Evolutionary conservation across 2,113 vertebrate genomes (phyloP).

Genomic region (Spermophilus dauricus): DNA sequence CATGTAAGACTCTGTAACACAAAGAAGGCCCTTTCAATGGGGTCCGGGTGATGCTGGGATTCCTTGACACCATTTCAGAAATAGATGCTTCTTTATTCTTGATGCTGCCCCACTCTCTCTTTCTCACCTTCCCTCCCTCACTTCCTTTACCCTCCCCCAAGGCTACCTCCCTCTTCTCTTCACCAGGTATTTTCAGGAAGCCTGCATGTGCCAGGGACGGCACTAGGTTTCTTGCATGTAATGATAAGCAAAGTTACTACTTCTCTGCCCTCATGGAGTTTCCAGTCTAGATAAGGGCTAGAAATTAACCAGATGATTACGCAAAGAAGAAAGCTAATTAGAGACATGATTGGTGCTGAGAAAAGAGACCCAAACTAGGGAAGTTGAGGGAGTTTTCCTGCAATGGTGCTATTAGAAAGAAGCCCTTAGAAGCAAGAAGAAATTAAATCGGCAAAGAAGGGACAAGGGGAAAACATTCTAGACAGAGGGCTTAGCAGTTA

Average conservation of each 20-base stretch:
- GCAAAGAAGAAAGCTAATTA: neutral
- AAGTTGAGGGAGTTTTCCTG: too few relatives aligned
- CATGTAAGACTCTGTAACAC: neutral
- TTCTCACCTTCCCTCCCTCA: neutral
- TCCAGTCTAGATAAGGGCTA: neutral
- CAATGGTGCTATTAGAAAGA: neutral
- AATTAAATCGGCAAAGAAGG: neutral
- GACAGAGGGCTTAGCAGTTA: neutral
- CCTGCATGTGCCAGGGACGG: neutral
- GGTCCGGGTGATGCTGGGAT: neutral
- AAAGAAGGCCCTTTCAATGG: neutral
- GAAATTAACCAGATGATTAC: neutral
- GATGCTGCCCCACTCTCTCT: neutral
- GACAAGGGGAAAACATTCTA: rapidly evolving
- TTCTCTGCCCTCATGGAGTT: neutral
- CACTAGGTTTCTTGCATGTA: neutral
- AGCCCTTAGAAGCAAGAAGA: neutral
- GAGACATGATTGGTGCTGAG: neutral
- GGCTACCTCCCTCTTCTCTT: neutral
- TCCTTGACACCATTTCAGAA: neutral
- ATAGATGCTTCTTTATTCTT: neutral
- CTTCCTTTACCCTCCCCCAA: neutral
- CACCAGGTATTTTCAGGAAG: neutral
- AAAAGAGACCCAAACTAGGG: neutral
- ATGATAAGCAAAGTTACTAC: neutral